Evolutionary conservation across 2,797 vertebrate species (phyloP).

Genomic region (Poeciliopsis paucimaculata): DNA sequence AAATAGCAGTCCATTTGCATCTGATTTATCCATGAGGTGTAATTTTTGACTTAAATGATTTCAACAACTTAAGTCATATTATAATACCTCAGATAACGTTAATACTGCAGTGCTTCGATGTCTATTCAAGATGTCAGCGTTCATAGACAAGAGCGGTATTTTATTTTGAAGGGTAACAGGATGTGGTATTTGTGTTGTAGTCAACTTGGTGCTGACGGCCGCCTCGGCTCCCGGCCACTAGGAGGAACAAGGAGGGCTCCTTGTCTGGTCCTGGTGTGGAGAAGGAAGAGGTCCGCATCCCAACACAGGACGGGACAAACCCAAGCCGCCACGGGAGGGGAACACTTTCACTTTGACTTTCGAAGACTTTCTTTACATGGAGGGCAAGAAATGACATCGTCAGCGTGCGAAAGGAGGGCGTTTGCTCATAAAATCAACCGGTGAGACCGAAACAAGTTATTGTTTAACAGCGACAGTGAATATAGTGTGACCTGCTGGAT

Average conservation of each 20-base stretch:
- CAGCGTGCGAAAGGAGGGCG: constrained; percentile 87
- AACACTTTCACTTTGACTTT: constrained; percentile 50
- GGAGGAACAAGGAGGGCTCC: constrained; percentile 75
- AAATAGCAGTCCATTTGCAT: neutral
- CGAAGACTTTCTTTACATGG: constrained; percentile 69
- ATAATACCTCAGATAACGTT: neutral
- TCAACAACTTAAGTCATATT: neutral
- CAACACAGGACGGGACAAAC: constrained; percentile 43
- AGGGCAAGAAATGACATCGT: constrained; percentile 80
- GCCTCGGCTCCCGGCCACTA: constrained; percentile 74
- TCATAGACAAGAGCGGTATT: fast-evolving
- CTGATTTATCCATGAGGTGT: neutral
- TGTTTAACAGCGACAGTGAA: constrained; percentile 31
- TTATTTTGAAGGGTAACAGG: constrained; percentile 55
- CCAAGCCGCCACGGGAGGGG: constrained; percentile 25
- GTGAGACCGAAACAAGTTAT: constrained; percentile 76
- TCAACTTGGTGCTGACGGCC: neutral
- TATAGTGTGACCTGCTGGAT: constrained; percentile 66
- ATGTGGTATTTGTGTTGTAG: neutral
- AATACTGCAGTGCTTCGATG: neutral
- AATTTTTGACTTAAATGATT: neutral
- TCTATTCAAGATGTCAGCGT: fast-evolving
- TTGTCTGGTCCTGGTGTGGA: constrained; percentile 59
- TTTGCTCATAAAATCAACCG: constrained; percentile 94
- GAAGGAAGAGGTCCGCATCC: constrained; percentile 74